These are phyloP conservation scores for Valencia hispanica DNA, from an alignment of 2,797 vertebrate genomes.

Conservation along the genomic window DNA sequence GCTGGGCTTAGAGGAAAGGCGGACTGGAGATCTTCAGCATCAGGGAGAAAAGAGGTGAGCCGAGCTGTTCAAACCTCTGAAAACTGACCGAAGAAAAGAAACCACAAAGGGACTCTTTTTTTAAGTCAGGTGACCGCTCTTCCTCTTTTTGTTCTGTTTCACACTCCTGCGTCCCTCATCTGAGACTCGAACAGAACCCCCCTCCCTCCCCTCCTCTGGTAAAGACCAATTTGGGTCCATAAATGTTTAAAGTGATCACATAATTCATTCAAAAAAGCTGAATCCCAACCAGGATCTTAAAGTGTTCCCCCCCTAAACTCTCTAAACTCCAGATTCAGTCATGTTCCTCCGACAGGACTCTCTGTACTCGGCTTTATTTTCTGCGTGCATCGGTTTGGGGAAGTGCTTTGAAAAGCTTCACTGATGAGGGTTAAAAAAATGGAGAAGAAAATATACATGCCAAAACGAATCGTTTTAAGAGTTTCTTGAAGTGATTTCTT, in stretches of 20 bases:
- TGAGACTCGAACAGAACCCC: background rate
- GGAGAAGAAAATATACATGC: background rate
- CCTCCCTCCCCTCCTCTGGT: background rate
- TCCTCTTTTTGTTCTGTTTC: constrained; percentile 39
- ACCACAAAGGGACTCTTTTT: background rate
- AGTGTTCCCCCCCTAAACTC: background rate
- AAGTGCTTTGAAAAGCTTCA: constrained; percentile 28
- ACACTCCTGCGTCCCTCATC: constrained; percentile 19
- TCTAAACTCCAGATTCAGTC: background rate
- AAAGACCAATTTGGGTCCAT: background rate
- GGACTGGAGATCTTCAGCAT: background rate
- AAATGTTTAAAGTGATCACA: background rate
- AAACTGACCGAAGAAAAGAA: background rate
- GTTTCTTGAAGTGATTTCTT: background rate
- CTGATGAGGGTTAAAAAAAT: background rate
- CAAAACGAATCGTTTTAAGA: background rate
- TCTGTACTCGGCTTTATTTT: background rate
- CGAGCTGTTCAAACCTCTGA: background rate
- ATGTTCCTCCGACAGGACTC: background rate
- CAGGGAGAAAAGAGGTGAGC: constrained; percentile 46
- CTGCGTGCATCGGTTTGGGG: constrained; percentile 20
- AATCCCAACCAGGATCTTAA: too few relatives aligned
- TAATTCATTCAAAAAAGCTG: background rate
- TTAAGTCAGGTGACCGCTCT: constrained; percentile 7
- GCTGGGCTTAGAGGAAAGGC: constrained; percentile 41